These are phyloP conservation scores for Drosophila phalerata DNA, from an alignment of 2,888 invertebrate genomes.

Conservation along the genomic window DNA sequence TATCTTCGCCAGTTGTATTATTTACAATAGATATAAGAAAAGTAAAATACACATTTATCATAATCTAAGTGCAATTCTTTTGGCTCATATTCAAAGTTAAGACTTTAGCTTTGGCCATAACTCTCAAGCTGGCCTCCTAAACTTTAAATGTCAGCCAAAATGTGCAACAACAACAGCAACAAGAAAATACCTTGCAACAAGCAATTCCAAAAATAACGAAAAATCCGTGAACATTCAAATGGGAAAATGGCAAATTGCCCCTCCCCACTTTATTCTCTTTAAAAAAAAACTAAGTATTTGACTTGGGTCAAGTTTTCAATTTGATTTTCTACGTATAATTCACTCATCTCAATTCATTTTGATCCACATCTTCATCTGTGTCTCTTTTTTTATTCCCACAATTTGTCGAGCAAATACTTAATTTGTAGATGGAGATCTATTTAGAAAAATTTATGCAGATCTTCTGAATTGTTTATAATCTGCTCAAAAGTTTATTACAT, in stretches of 20 bases:
- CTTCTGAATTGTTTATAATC: slow-evolving; percentile 5
- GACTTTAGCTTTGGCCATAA: slow-evolving; percentile 36
- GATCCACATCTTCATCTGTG: neutral
- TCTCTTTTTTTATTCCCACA: slow-evolving; percentile 5
- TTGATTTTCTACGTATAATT: slow-evolving; percentile 12
- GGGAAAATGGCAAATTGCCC: slow-evolving; percentile 34
- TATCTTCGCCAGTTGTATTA: neutral
- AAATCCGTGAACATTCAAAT: slow-evolving; percentile 37
- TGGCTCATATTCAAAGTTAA: slow-evolving; percentile 11
- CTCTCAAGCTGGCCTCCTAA: slow-evolving; percentile 70
- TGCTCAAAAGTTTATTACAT: neutral
- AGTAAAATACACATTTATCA: slow-evolving; percentile 14
- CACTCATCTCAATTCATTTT: neutral
- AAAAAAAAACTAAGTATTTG: slow-evolving; percentile 5
- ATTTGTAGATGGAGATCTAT: slow-evolving; percentile 11
- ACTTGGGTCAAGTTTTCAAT: slow-evolving; percentile 41
- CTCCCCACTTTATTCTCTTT: neutral
- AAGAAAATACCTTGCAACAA: slow-evolving; percentile 24
- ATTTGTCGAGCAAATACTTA: slow-evolving; percentile 5
- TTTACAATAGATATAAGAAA: neutral
- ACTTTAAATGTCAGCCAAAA: slow-evolving; percentile 80
- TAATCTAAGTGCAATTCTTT: slow-evolving; percentile 23
- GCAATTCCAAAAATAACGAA: slow-evolving; percentile 22
- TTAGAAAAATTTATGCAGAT: slow-evolving; percentile 23
- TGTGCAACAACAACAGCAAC: slow-evolving; percentile 30